Base-by-base conservation (phyloP, 2,113 vertebrate species). In the Saguinus imperator region DNA sequence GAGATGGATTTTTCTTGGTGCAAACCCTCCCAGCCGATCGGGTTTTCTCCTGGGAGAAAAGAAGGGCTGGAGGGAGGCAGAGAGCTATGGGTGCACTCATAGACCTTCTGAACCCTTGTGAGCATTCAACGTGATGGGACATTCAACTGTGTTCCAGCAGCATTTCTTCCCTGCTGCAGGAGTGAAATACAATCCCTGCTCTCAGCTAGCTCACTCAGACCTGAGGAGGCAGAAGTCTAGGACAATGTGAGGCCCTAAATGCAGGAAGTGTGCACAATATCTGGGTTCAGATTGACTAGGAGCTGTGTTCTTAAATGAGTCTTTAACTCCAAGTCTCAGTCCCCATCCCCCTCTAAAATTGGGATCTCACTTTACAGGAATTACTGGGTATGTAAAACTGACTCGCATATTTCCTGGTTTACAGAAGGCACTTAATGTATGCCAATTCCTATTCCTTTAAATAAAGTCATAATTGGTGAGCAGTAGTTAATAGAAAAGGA, bases 11-110 rank as follows among this genome's bases (percentile, higher is more conserved):
- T 96, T 96, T 97, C 90, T 87, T 89, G 92, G 93, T 97, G 85
- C 88, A 86, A 96, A 95, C 90, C 79, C 88, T 96, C 94, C 77
- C 68, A 94, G 90, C 37, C 11, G 4, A 82, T 96, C 61, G 91
- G 82, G 50, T 97, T 97, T 96, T 96, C 97, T 96, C 95, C 94
- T 72, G 84, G 96, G 97, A 98, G 61, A 77, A 58, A 88, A 95
- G 61, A 64, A 89, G 91, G 50, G 82, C 43, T 91, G 81, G 68
- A 75, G 3, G 68, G 66, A 90, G 43, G 48, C 76, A 82, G 77
- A 84, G 35, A 94, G 92, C 23, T 23, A 64, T 87, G 64, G 85
- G 92, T 81, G 84, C 80, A 94, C 72, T 85, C 94, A 48, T 10
- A 70, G 76, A 76, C 55, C 77, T 75, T 83, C 12, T 8, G 29